phyloP scores from a whole-genome alignment of 2,797 vertebrate species.

The Tangara arthus region DNA sequence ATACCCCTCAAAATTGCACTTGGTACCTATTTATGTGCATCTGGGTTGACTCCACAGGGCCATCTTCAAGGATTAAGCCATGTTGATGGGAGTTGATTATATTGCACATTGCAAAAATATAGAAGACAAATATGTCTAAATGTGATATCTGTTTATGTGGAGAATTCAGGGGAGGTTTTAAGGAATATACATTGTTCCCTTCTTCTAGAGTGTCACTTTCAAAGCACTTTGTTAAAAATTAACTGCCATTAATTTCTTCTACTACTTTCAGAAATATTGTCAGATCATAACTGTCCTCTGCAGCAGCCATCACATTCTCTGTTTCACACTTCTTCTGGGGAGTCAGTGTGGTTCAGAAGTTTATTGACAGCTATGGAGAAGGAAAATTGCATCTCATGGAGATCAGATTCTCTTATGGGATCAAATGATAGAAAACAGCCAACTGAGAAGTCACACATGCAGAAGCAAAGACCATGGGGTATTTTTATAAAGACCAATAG shows the following conservation, averaged over 20 bases:
- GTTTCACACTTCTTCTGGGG: neutral
- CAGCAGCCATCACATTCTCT: neutral
- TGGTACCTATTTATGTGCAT: neutral
- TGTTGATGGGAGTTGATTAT: neutral
- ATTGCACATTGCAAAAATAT: neutral
- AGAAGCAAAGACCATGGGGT: neutral
- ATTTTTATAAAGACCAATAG: neutral
- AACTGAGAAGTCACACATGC: neutral
- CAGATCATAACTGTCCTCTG: neutral
- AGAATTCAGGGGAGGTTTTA: neutral
- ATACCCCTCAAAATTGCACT: fast-evolving
- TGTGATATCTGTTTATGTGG: neutral
- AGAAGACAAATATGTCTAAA: neutral
- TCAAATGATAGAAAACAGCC: neutral
- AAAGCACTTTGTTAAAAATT: neutral
- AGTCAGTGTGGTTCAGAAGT: neutral
- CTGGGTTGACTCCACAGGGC: neutral
- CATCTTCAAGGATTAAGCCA: neutral
- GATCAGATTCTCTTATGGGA: neutral
- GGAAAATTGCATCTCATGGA: neutral
- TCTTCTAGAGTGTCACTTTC: neutral
- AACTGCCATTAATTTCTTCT: neutral
- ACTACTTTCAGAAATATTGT: neutral
- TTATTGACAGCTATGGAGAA: neutral
- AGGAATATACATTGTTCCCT: neutral